Conservation (phyloP, 2,888 invertebrate species). For the Lasioglossum lativentre region DNA sequence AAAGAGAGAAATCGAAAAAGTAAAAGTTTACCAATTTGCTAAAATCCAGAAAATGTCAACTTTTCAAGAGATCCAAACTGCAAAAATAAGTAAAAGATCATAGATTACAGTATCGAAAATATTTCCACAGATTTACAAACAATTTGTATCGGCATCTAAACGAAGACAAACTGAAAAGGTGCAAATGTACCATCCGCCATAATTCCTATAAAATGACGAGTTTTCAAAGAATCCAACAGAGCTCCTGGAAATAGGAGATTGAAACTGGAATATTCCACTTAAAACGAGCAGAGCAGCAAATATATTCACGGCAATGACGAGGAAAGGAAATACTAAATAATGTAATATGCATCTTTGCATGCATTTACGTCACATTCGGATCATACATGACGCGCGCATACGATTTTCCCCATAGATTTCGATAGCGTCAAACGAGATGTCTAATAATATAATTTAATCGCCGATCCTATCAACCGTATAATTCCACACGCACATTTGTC, state of each 20-base stretch:
- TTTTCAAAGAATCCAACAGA: neutral
- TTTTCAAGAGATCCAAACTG: neutral
- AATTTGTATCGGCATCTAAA: neutral
- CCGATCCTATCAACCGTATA: conserved; percentile 23
- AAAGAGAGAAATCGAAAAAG: neutral
- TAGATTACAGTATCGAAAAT: neutral
- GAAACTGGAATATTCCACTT: conserved; percentile 9
- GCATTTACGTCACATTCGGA: conserved; percentile 31
- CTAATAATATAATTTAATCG: conserved; percentile 51
- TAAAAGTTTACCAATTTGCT: neutral
- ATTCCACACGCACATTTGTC: conserved; percentile 22
- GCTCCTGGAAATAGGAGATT: neutral
- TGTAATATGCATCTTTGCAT: conserved; percentile 30
- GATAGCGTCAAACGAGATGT: conserved; percentile 15
- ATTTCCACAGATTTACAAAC: neutral
- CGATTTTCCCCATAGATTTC: conserved; percentile 43
- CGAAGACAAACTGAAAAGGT: neutral
- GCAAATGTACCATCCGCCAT: neutral
- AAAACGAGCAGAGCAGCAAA: neutral
- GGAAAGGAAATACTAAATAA: conserved; percentile 11
- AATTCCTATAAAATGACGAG: neutral
- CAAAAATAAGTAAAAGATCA: neutral
- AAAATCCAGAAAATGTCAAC: neutral
- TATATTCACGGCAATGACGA: neutral
- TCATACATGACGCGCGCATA: conserved; percentile 18